Percentiles rank a stretch among this genome's conserved stretches.
Conservation (phyloP, 2,888 invertebrate species). For the Theodoxus fluviatilis region DNA sequence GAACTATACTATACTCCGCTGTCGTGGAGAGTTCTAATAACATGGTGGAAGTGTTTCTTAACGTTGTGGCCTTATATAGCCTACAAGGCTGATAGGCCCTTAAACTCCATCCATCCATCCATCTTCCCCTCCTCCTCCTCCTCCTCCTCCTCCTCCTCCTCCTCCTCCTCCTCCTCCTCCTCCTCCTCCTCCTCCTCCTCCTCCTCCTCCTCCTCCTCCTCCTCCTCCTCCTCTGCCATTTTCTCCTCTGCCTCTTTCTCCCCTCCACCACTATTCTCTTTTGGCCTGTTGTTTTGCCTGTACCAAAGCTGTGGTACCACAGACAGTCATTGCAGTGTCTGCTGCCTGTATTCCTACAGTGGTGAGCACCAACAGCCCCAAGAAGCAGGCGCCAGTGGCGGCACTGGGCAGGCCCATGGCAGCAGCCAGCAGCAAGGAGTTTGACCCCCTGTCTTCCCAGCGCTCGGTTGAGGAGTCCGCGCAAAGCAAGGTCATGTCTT, state of each 20-base stretch:
- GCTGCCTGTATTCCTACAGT: too few species aligned
- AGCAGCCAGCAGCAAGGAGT: conserved; percentile 68
- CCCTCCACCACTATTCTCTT: conserved; percentile 17
- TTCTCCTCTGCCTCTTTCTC: neutral
- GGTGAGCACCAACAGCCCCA: too few species aligned
- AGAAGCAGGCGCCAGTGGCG: too few species aligned
- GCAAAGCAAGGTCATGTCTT: conserved; percentile 60
- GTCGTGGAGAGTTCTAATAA: too few species aligned
- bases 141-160: neutral
- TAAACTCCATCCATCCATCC: too few species aligned
- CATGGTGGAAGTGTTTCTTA: too few species aligned
- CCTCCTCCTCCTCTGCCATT: neutral
- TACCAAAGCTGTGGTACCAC: too few species aligned
- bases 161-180: neutral
- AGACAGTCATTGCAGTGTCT: too few species aligned
- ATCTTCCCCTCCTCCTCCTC: conserved; percentile 7
- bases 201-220: neutral
- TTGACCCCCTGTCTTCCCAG: conserved; percentile 71
- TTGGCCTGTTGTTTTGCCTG: neutral
- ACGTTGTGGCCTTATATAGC: too few species aligned
- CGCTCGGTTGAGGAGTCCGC: conserved; percentile 44
- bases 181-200: neutral
- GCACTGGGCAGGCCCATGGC: conserved; percentile 35
- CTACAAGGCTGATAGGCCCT: too few species aligned
- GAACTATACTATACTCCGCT: too few species aligned